These are phyloP conservation scores for Okamejei kenojei DNA, from an alignment of 2,797 vertebrate species.

Conservation along the genomic window DNA sequence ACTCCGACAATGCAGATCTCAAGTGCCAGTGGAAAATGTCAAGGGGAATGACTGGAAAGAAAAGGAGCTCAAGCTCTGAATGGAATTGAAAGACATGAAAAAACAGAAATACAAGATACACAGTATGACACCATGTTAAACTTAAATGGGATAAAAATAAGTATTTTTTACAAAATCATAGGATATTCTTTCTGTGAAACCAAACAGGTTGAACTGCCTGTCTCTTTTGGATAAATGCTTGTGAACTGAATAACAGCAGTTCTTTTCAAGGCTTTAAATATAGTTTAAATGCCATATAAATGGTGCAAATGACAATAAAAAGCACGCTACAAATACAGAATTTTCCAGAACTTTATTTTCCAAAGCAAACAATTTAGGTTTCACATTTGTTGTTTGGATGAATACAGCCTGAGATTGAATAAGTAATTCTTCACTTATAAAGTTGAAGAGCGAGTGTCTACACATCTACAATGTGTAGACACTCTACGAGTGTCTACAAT, in stretches of 20 bases:
- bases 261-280: not conserved
- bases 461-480: no score
- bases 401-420: constrained; percentile 24
- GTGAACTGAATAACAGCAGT: not conserved
- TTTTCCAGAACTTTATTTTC: constrained; percentile 19
- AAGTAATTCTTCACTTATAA: not conserved
- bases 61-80: not conserved
- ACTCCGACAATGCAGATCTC: not conserved
- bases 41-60: not conserved
- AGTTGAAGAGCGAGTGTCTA: not conserved
- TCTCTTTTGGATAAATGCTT: not conserved
- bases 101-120: not conserved
- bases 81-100: not conserved
- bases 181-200: not conserved
- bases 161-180: not conserved
- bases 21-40: not conserved
- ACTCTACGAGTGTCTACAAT: no score
- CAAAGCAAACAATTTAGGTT: constrained; percentile 23
- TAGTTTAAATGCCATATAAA: not conserved
- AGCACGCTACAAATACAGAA: not conserved
- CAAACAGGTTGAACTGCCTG: not conserved
- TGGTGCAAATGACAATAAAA: not conserved
- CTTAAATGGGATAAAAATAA: not conserved
- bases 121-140: not conserved
- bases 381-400: constrained; percentile 31